Conservation (phyloP, 35 echinoderm and acorn worm genomes). For the Acanthaster planci region DNA sequence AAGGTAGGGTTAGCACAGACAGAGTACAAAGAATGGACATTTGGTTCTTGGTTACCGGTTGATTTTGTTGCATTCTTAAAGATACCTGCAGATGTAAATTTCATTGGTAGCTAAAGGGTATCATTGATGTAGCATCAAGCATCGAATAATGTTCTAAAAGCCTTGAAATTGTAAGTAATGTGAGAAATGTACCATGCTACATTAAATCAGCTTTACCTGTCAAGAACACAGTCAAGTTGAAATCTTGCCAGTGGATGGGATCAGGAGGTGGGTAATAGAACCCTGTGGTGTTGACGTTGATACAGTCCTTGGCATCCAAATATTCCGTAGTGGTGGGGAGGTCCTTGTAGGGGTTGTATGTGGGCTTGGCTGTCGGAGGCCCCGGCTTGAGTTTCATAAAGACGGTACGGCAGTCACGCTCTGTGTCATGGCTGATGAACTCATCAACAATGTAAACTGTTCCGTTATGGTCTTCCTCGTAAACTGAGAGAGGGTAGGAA, state of each 20-base stretch:
- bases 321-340: constrained; percentile 49
- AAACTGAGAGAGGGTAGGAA: neutral
- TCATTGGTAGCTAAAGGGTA: no score
- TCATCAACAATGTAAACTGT: constrained; percentile 24
- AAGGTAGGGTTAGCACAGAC: no score
- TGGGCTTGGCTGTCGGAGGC: constrained; percentile 24
- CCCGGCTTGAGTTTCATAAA: constrained; percentile 24
- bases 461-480: constrained; percentile 27
- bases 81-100: no score
- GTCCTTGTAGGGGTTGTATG: constrained; percentile 59
- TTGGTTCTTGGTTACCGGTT: no score
- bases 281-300: constrained; percentile 81
- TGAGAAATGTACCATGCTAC: neutral
- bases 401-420: constrained; percentile 37
- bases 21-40: no score
- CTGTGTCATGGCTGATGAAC: constrained; percentile 38
- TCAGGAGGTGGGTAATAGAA: constrained; percentile 35
- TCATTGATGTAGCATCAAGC: no score
- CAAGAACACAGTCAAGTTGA: constrained; percentile 55
- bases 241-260: constrained; percentile 71
- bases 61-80: no score
- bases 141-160: no score
- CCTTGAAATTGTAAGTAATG: no score
- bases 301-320: constrained; percentile 50
- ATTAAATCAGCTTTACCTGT: constrained; percentile 8